Evolutionary conservation across 2,888 invertebrate species (phyloP), one percentile per base, ranked within the genome.

Genomic region (Oscheius sp.): DNA sequence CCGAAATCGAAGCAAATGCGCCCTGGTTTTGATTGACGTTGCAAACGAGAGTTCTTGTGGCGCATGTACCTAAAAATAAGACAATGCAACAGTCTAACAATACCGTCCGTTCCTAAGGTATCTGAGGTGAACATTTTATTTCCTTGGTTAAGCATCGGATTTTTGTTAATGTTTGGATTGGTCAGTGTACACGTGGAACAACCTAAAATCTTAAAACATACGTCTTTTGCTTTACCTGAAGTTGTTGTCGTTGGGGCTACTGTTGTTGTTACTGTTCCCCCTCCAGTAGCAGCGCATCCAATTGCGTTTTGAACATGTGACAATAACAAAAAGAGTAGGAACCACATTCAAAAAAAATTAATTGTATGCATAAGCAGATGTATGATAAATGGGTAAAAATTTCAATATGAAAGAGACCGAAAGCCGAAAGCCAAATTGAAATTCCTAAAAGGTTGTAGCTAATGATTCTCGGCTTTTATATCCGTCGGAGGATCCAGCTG

Each of bases 121-220:
- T 54, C 51, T 9, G 26, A 38, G 6, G 24, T 22, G 20, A 64
- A 22, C n/a, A 2, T 4, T 9, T 24, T 41, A 8, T 20, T 26
- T 38, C 64, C 64, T 14, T 22, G 38, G 17, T 22, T 26, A 4
- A 51, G 5, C 41, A 24, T 30, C 2, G 54, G 9, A 2, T 51
- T 24, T 50, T 51, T 28, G n/a, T n/a, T n/a, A n/a, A 64, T 64
- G 2, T 38, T 28, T 22, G 64, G 64, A 54, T 36, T 51, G 6
- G 14, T 28, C 2, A 64, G 22, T 9, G 64, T 64, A 36, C 64
- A 64, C 4, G 14, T 12, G 20, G 45, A 26, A 22, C 64, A 64
- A 22, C 26, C 64, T 64, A 2, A 24, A n/a, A 24, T 45, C 45
- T n/a, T 45, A 45, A 36, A 36, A 36, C 14, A 14, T 8, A 44